phyloP scores from a whole-genome alignment of 2,888 invertebrate genomes.

The Hemistola chrysoprasaria region DNA sequence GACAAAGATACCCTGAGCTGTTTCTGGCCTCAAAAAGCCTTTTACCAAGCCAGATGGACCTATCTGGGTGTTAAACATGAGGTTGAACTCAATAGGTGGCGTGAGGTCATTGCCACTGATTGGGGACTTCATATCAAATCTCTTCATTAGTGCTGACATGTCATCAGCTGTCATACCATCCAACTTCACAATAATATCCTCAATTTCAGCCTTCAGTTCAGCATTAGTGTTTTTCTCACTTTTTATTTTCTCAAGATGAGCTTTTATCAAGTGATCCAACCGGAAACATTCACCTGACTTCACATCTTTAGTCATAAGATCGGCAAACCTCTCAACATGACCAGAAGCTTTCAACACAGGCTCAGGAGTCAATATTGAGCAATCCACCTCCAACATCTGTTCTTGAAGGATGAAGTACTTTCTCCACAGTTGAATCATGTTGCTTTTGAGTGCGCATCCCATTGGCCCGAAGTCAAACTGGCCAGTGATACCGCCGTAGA shows the following conservation, averaged over 20 bases:
- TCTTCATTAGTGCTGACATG: slow-evolving; percentile 91
- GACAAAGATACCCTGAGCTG: slow-evolving; percentile 99
- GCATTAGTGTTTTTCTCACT: slow-evolving; percentile 91
- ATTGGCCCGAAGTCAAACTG: slow-evolving; percentile 99
- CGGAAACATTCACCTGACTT: slow-evolving; percentile 98
- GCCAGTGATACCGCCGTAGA: slow-evolving; percentile 97
- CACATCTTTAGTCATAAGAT: slow-evolving; percentile 99
- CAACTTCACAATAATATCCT: slow-evolving; percentile 90
- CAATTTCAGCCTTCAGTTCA: slow-evolving; percentile 87
- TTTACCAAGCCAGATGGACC: slow-evolving; percentile 97
- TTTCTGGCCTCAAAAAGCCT: slow-evolving; percentile 98
- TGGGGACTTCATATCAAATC: slow-evolving; percentile 97
- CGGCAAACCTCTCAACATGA: slow-evolving; percentile 99
- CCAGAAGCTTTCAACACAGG: slow-evolving; percentile 98
- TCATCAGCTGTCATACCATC: slow-evolving; percentile 96
- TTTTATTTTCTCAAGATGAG: slow-evolving; percentile 92
- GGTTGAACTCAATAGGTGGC: slow-evolving; percentile 98
- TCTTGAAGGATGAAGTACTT: slow-evolving; percentile 98
- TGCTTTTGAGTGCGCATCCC: slow-evolving; percentile 99
- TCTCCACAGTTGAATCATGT: slow-evolving; percentile 96
- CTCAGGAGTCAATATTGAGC: slow-evolving; percentile 98
- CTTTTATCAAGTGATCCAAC: slow-evolving; percentile 98
- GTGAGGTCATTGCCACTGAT: slow-evolving; percentile 96
- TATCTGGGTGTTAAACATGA: slow-evolving; percentile 99
- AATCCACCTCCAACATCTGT: slow-evolving; percentile 99